Evolutionary conservation across 1,140 invertebrate genomes (phyloP), one percentile per base, ranked within the genome.

Genomic region (Drosophila micromelanica): DNA sequence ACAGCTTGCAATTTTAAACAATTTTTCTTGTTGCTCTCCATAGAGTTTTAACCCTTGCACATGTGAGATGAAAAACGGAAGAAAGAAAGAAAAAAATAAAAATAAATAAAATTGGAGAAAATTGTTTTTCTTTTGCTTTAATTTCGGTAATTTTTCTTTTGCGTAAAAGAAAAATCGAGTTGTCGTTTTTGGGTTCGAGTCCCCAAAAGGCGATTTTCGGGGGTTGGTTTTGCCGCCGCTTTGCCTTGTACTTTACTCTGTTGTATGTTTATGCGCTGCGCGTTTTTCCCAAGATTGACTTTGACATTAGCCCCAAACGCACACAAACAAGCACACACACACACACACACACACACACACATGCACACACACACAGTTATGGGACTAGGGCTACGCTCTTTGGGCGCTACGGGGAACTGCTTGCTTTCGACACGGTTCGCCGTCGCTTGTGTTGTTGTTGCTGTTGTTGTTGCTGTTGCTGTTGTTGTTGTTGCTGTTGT

Each of bases 281-380:
- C 84, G 84, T 89, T 89, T 89, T 89, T 84, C 84, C 84, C 87
- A 89, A 89, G 84, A 89, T 89, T 89, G 84, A 89, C 84, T 89
- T 89, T 89, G 84, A 89, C 84, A 89, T 89, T 89, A 89, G 84
- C 84, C 79, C 77, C 84, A 78, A 73, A 87, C 61, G 61, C 61
- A 72, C 59, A 77, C 78, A 75, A 60, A 75, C 60, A 67, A 55
- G 57, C 59, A 74, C 76, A 68, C 52, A 55, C 70, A 59, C 23
- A 65, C 17, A 48, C 23, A 70, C 32, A 48, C 27, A 35, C n/a
- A n/a, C n/a, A n/a, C n/a, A n/a, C 2, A 64, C 40, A 52, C 35
- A 30, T 54, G 43, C 46, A 69, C 55, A 64, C 48, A 51, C 23
- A 70, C 32, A 48, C 27, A 35, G 15, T 12, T 55, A 46, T 48